Conservation (phyloP, 2,888 invertebrate genomes). For the Maniola hyperantus region DNA sequence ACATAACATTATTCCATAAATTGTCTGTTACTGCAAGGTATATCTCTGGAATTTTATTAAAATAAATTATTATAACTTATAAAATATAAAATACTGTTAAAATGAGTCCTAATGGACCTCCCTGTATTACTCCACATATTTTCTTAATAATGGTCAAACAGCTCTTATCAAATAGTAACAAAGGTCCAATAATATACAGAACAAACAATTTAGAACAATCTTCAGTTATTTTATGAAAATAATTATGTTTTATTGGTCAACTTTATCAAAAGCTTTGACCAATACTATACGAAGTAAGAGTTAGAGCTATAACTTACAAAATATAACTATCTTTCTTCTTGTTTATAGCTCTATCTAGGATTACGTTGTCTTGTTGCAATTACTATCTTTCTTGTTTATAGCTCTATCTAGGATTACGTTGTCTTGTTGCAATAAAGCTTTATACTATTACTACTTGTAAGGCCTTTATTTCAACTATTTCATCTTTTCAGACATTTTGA, state of each 20-base stretch:
- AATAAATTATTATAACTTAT: too few relatives aligned
- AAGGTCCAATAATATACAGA: background rate
- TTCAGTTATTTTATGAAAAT: background rate
- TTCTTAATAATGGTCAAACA: background rate
- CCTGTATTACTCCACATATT: too few relatives aligned
- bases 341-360: too few relatives aligned
- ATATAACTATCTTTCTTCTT: too few relatives aligned
- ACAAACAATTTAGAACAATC: background rate
- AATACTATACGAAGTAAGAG: background rate
- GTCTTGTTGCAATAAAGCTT: too few relatives aligned
- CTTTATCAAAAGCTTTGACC: background rate
- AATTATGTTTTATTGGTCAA: background rate
- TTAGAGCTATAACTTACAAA: background rate
- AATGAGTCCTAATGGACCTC: background rate
- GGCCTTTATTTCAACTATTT: background rate
- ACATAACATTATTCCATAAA: slow-evolving; percentile 93
- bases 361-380: too few relatives aligned
- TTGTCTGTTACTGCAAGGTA: slow-evolving; percentile 92
- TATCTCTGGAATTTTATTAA: slow-evolving; percentile 40
- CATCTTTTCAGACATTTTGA: slow-evolving; percentile 89
- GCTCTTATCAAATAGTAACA: background rate
- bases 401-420: too few relatives aligned
- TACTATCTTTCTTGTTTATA: too few relatives aligned
- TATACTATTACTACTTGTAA: background rate
- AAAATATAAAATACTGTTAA: background rate